Conservation (phyloP, 2,888 invertebrate species). For the Orthosia gracilis region DNA sequence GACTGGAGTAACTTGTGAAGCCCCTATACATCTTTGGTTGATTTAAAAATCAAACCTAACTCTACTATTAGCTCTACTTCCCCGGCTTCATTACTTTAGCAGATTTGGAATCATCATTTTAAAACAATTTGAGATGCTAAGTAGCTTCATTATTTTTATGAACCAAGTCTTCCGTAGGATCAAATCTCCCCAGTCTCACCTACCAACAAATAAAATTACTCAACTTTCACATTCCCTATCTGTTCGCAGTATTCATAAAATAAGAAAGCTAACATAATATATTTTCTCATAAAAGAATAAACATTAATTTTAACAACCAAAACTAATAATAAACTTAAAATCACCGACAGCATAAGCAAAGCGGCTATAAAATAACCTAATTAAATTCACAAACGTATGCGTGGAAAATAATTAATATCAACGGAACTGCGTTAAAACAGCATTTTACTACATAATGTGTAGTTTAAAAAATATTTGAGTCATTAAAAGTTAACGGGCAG, state of each 20-base stretch:
- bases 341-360: constrained; percentile 14
- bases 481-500: constrained; percentile 57
- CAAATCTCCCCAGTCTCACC: too few species aligned
- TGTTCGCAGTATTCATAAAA: neutral
- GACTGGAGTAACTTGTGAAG: too few species aligned
- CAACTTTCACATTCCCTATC: neutral
- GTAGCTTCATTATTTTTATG: too few species aligned
- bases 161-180: too few species aligned
- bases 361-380: constrained; percentile 27
- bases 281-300: constrained; percentile 13
- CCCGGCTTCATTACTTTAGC: too few species aligned
- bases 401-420: constrained; percentile 33
- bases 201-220: neutral
- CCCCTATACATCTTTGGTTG: too few species aligned
- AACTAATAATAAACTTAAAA: constrained; percentile 28
- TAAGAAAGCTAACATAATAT: constrained; percentile 12
- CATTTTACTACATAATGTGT: constrained; percentile 34
- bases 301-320: constrained; percentile 33
- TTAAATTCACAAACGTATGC: constrained; percentile 29
- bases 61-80: too few species aligned
- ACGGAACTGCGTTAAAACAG: constrained; percentile 33
- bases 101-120: too few species aligned
- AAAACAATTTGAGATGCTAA: too few species aligned
- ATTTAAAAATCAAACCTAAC: too few species aligned
- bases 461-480: constrained; percentile 37